Percentiles rank a stretch among this genome's conserved stretches.
Conservation (phyloP, 2,113 vertebrate species). For the Chaetodon trifascialis region DNA sequence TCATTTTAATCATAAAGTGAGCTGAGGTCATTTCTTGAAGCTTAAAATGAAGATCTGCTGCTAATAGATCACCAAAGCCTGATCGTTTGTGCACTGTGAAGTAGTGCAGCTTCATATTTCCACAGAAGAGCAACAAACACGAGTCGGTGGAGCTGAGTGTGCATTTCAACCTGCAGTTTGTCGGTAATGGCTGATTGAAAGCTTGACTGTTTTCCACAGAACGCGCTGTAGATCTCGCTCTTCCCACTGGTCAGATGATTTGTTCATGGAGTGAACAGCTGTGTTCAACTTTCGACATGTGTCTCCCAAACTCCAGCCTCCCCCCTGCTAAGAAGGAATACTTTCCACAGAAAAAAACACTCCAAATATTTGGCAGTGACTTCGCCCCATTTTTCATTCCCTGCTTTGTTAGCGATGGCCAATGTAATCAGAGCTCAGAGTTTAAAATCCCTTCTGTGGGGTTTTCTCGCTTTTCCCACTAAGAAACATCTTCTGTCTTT, state of each 20-base stretch:
- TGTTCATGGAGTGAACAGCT: slow-evolving; percentile 17
- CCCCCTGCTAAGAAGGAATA: not conserved
- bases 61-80: too few species aligned
- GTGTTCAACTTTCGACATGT: slow-evolving; percentile 22
- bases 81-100: not conserved
- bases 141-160: not conserved
- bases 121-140: too few species aligned
- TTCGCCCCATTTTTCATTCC: not conserved
- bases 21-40: too few species aligned
- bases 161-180: not conserved
- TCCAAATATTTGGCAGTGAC: slow-evolving; percentile 13
- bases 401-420: not conserved
- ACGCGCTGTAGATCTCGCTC: not conserved
- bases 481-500: not conserved
- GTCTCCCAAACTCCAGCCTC: not conserved
- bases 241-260: not conserved
- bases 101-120: not conserved
- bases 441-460: not conserved
- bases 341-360: slow-evolving; percentile 17
- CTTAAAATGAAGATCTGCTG: too few species aligned
- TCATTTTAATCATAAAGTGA: too few species aligned
- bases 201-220: not conserved
- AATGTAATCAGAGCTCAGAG: too few species aligned
- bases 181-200: not conserved
- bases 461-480: not conserved